Conservation (phyloP, 2,113 vertebrate genomes). For the Cinclus mexicanus region DNA sequence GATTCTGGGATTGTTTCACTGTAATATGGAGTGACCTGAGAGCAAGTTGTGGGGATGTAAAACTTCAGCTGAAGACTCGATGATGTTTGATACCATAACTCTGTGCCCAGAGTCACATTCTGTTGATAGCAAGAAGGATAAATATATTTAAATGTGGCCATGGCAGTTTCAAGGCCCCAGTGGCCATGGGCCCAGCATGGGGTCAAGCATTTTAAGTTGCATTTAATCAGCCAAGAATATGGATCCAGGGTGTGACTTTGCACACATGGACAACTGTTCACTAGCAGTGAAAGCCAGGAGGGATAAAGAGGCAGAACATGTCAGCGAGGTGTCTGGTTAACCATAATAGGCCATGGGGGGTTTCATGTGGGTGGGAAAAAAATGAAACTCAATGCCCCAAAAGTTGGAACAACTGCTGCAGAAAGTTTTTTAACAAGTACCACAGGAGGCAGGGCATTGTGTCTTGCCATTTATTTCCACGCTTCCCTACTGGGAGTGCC, state of each 20-base stretch:
- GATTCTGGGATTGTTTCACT: neutral
- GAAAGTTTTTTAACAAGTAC: slow-evolving; percentile 40
- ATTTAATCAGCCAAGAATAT: neutral
- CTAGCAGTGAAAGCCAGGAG: neutral
- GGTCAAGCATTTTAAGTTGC: neutral
- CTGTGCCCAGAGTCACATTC: neutral
- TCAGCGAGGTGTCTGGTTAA: neutral
- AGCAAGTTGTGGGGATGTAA: neutral
- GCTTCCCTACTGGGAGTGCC: slow-evolving; percentile 14
- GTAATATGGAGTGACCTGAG: neutral
- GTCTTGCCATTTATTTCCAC: neutral
- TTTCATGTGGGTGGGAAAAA: neutral
- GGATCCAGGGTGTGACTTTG: neutral
- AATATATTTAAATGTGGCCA: neutral
- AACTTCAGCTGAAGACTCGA: neutral
- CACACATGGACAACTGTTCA: fast-evolving
- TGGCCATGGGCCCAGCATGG: neutral
- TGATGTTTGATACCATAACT: neutral
- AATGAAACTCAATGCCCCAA: neutral
- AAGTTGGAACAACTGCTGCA: slow-evolving; percentile 13
- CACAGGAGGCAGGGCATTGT: neutral
- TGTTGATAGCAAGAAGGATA: neutral
- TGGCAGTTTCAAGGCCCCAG: neutral
- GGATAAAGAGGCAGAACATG: neutral
- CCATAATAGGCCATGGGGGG: neutral